These are phyloP conservation scores for Prionchulus punctatus DNA, from an alignment of 2,888 invertebrate species.

Conservation along the genomic window DNA sequence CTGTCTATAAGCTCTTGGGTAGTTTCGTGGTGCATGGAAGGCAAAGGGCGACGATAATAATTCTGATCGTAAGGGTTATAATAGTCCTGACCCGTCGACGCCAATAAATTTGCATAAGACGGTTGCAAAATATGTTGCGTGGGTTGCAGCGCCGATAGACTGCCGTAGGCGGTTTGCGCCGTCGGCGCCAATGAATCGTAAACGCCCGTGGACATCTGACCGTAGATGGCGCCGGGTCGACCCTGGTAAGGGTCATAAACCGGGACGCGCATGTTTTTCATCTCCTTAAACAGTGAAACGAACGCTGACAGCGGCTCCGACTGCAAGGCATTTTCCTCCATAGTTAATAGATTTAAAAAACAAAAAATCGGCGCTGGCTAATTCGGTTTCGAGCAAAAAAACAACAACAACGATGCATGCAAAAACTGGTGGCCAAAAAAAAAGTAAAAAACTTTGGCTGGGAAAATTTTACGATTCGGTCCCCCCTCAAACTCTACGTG, in stretches of 20 bases:
- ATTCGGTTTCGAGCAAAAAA: background rate
- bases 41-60: background rate
- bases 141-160: background rate
- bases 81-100: background rate
- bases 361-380: background rate
- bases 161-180: background rate
- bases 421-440: too few relatives aligned
- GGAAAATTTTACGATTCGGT: too few relatives aligned
- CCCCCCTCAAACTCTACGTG: too few relatives aligned
- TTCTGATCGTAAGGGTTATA: background rate
- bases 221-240: background rate
- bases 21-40: background rate
- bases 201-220: background rate
- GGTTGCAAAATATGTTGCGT: slow-evolving; percentile 2
- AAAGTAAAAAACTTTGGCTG: too few relatives aligned
- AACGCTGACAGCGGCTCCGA: background rate
- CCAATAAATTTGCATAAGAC: background rate
- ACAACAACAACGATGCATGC: background rate
- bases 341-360: too few relatives aligned
- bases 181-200: slow-evolving; percentile 11
- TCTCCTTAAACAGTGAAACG: background rate
- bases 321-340: too few relatives aligned
- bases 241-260: background rate
- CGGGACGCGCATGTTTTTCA: slow-evolving; percentile 5
- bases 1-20: background rate